Evolutionary conservation across 23 tunicate genomes (phyloP).

Genomic region (Trididemnum miniatum): DNA sequence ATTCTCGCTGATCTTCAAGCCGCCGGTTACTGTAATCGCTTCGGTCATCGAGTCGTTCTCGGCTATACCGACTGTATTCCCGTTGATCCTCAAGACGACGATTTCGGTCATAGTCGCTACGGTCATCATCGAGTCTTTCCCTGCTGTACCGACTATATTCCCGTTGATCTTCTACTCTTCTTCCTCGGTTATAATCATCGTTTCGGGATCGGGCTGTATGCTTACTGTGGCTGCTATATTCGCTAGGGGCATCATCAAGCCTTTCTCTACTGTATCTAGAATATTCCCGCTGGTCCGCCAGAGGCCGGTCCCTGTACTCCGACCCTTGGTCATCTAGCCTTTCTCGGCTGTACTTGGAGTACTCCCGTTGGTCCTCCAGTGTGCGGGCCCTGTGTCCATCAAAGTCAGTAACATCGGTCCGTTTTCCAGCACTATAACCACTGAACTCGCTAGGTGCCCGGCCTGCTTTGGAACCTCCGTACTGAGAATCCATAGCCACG

Average conservation of each 20-base stretch:
- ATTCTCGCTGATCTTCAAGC: conserved; percentile 6
- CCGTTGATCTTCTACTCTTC: neutral
- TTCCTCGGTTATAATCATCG: conserved; percentile 3
- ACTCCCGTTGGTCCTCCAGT: conserved; percentile 14
- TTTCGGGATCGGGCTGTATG: neutral
- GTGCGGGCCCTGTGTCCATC: neutral
- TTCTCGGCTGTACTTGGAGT: conserved; percentile 1
- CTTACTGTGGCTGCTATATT: no score
- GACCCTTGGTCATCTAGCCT: neutral
- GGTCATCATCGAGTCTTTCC: neutral
- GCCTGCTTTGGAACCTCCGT: neutral
- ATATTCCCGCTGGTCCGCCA: neutral
- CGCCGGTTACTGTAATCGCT: neutral
- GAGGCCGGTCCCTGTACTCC: conserved; percentile 11
- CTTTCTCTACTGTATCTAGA: conserved; percentile 5
- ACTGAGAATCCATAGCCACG: neutral
- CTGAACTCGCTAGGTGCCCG: conserved; percentile 10
- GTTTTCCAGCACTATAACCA: conserved; percentile 15
- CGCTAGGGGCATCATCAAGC: neutral
- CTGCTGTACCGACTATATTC: conserved; percentile 5
- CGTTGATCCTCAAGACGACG: conserved; percentile 9
- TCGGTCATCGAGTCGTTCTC: neutral
- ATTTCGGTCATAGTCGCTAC: conserved; percentile 4
- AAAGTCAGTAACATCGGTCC: neutral
- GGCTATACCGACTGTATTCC: conserved; percentile 22